Conservation (phyloP, 2,113 vertebrate species). For the Hassar affinis region DNA sequence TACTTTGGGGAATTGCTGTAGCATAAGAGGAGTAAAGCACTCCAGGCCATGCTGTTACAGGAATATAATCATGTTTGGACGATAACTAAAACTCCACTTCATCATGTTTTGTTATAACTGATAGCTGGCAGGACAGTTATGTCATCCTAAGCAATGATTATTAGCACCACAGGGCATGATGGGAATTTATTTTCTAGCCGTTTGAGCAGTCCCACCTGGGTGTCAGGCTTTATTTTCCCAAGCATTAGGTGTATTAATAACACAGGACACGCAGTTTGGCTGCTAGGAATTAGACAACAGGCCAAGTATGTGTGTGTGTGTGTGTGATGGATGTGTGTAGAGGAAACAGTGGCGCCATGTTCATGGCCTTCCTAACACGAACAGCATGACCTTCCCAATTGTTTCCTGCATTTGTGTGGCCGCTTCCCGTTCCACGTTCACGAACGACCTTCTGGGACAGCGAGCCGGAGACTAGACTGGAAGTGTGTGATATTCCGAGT, state of each 20-base stretch:
- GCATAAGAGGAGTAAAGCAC: neutral
- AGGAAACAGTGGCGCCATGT: conserved; percentile 56
- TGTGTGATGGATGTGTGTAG: conserved; percentile 29
- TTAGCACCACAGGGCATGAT: neutral
- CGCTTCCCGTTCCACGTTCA: conserved; percentile 67
- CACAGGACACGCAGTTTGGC: conserved; percentile 10
- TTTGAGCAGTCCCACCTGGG: neutral
- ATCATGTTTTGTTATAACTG: neutral
- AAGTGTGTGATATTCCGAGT: neutral
- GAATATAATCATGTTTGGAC: neutral
- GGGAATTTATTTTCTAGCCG: neutral
- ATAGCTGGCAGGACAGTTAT: neutral
- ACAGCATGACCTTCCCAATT: conserved; percentile 75
- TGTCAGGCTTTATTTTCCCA: neutral
- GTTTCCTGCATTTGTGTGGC: conserved; percentile 78
- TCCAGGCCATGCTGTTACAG: neutral
- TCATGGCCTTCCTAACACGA: conserved; percentile 64
- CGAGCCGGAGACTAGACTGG: neutral
- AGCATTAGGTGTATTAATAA: conserved; percentile 27
- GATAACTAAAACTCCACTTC: too few relatives aligned
- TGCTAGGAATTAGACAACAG: conserved; percentile 42
- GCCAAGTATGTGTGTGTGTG: conserved; percentile 17
- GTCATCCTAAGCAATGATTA: conserved; percentile 1
- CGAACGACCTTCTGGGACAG: conserved; percentile 54
- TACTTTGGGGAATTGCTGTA: neutral